Base-by-base conservation (phyloP, 2,113 vertebrate genomes). In the Dasyurus viverrinus region DNA sequence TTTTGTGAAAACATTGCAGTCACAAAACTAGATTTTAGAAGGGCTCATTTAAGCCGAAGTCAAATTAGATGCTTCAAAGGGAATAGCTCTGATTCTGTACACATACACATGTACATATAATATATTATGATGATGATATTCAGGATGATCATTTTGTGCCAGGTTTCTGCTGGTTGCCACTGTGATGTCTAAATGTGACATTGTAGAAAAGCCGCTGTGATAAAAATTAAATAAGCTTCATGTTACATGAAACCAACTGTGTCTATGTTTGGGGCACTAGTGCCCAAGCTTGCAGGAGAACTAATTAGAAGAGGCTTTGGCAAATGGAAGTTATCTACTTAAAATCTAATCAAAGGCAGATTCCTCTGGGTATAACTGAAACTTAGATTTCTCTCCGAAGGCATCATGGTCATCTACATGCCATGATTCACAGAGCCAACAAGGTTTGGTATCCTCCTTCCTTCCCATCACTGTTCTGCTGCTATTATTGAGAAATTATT, bases 11-110 rank as follows among this genome's bases (percentile, higher is more conserved):
- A 50, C 27, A 52, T 47, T 93, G 94, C n/a, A 91, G 27, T n/a
- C 93, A 90, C 89, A 96, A 94, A 48, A 24, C 46, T 96, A 90
- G 36, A 54, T 52, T 90, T 52, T 90, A 90, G 46, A 10, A 26
- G 14, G 27, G 91, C 6, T 84, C 92, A 42, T 92, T 96, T 97
- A 10, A 91, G 52, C 52, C 53, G 1, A 93, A 90, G 94, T 94
- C 92, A 53, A 93, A 84, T 95, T 53, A 94, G 53, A 90, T 95
- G 95, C 90, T 97, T 90, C 92, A 90, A 97, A 94, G 91, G 91
- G 89, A 36, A 60, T 26, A 48, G 47, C 90, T 94, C 96, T 93
- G 24, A 89, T 96, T 97, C 68, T n/a, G 50, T 52, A 52, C 50
- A 52, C 54, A 55, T 8, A 60, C 26, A 60, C 2, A 60, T 11